Percentiles rank a stretch among this genome's conserved stretches.
phyloP scores from a whole-genome alignment of 2,113 vertebrate species.

The Ptilonorhynchus violaceus region DNA sequence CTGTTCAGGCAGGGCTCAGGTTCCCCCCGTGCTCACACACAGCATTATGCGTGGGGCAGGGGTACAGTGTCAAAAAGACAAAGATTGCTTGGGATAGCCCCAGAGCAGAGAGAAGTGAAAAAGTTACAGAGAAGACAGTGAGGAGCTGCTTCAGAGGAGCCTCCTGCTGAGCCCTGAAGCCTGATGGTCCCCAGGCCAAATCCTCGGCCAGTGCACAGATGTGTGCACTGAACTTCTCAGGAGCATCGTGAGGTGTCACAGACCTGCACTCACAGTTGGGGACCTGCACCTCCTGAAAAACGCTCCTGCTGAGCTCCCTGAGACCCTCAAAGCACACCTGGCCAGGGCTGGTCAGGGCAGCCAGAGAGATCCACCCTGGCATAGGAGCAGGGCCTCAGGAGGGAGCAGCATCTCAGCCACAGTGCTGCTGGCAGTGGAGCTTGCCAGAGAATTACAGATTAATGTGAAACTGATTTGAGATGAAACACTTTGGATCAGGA shows the following conservation, averaged over 20 bases:
- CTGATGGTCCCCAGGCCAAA: background rate
- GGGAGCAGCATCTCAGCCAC: background rate
- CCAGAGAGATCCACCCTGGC: background rate
- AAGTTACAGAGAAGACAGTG: background rate
- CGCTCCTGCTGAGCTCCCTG: background rate
- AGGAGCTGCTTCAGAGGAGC: background rate
- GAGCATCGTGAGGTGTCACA: background rate
- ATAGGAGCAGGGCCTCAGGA: background rate
- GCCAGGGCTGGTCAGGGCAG: background rate
- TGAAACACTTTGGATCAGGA: slow-evolving; percentile 44
- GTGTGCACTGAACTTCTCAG: accelerated
- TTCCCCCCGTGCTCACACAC: accelerated
- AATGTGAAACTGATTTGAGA: slow-evolving; percentile 54
- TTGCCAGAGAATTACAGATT: slow-evolving; percentile 35
- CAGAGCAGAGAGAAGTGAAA: background rate
- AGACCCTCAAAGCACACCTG: background rate
- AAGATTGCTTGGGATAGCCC: background rate
- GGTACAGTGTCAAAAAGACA: background rate
- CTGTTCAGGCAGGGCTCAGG: accelerated
- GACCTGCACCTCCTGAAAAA: background rate
- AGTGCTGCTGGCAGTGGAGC: background rate
- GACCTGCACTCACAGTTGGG: no score
- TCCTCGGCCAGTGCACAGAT: background rate
- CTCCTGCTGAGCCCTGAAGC: background rate
- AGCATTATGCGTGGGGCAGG: background rate